Conservation (phyloP, 1,140 invertebrate species). For the Ectropis grisescens region DNA sequence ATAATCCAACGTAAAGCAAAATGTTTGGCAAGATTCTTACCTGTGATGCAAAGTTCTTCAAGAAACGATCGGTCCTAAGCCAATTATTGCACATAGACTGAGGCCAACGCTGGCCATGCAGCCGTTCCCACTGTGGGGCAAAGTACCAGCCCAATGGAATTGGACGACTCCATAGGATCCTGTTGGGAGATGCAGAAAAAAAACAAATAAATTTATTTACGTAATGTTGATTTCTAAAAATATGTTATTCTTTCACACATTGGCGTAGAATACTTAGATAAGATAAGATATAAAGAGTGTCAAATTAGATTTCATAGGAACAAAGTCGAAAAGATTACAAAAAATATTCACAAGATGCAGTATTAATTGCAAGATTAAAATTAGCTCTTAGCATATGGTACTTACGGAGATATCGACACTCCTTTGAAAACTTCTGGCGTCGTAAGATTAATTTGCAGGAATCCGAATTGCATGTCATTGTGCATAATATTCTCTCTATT, state of each 20-base stretch:
- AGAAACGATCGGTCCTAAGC: slow-evolving; percentile 88
- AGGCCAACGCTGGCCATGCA: slow-evolving; percentile 84
- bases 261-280: too few species aligned
- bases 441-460: slow-evolving; percentile 91
- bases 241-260: too few species aligned
- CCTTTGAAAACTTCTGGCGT: slow-evolving; percentile 79
- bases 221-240: too few species aligned
- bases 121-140: slow-evolving; percentile 85
- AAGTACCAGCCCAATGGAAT: slow-evolving; percentile 96
- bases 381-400: too few species aligned
- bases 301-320: too few species aligned
- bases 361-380: too few species aligned
- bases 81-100: slow-evolving; percentile 87
- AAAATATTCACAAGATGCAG: too few species aligned
- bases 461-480: slow-evolving; percentile 87
- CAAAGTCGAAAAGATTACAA: too few species aligned
- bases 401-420: slow-evolving; percentile 84
- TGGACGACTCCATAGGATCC: slow-evolving; percentile 89
- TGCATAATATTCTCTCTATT: slow-evolving; percentile 77
- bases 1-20: too few species aligned
- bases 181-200: slow-evolving; percentile 39
- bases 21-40: too few species aligned
- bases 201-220: too few species aligned
- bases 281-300: too few species aligned
- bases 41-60: slow-evolving; percentile 91